Evolutionary conservation across 2,888 invertebrate genomes (phyloP), one percentile per base, ranked within the genome.

Genomic region (Yponomeuta plumbellus): DNA sequence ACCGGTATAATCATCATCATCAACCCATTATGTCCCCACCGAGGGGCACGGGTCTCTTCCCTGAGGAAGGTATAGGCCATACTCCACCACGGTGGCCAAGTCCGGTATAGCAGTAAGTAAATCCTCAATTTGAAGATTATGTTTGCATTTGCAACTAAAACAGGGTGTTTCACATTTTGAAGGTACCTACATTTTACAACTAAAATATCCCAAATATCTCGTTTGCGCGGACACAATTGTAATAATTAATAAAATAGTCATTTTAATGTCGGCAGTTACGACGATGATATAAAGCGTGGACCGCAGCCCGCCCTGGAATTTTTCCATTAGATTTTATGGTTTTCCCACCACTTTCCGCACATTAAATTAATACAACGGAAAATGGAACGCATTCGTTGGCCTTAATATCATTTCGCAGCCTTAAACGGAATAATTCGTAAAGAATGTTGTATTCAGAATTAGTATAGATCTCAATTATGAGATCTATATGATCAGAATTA

Each of bases 281-380:
- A 69, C 72, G 73, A 77, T 78, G 80, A 86, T 82, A 88, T 88
- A 86, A 88, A 88, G 88, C 85, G 85, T 77, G 76, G 80, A 81
- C 79, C 80, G 84, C 84, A 83, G 82, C 79, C 80, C 79, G 70
- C 78, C 74, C 77, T 75, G 84, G 85, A 87, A 88, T 87, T 88
- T 76, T 81, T 79, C 86, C 83, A 88, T 89, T 89, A 85, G 78
- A 81, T 85, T 89, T 89, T 86, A 89, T 86, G 86, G 86, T 86
- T 86, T 83, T 84, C 80, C 75, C 81, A 80, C 82, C 83, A 57
- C 58, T 84, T 83, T 84, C 84, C 83, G 82, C 80, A 80, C 84
- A 86, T 88, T 86, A 86, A 88, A 88, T 88, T 86, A 86, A 84
- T 84, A 85, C 80, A 78, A 77, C 82, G 81, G 80, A 79, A 80